Percentiles rank a stretch among this genome's conserved stretches.
phyloP scores from a whole-genome alignment of 2,797 vertebrate species.

The Chiloscyllium punctatum region DNA sequence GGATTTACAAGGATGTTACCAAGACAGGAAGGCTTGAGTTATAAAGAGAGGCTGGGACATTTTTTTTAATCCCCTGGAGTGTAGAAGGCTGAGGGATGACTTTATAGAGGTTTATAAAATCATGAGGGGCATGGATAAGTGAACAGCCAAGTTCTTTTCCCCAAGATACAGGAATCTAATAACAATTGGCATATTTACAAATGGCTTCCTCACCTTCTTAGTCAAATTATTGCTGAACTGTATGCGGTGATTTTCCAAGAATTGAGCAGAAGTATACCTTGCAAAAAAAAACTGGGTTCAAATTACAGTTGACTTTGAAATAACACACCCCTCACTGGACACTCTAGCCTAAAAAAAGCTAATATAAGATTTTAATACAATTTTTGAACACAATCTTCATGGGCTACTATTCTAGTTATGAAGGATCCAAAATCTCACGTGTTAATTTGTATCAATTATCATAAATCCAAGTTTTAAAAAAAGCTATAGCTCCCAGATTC shows the following conservation, averaged over 20 bases:
- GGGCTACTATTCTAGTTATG: neutral
- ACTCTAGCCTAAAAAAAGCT: neutral
- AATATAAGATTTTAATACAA: neutral
- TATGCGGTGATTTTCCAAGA: too few relatives aligned
- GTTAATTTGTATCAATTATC: neutral
- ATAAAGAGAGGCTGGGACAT: too few relatives aligned
- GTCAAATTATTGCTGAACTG: neutral
- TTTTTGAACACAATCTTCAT: neutral
- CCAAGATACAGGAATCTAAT: too few relatives aligned
- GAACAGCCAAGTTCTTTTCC: too few relatives aligned
- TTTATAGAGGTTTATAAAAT: too few relatives aligned
- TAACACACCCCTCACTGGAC: neutral
- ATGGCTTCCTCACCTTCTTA: neutral
- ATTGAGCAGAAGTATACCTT: neutral
- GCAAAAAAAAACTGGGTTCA: neutral
- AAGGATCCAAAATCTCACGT: neutral
- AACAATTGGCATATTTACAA: too few relatives aligned
- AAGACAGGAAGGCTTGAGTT: too few relatives aligned
- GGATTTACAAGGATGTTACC: too few relatives aligned
- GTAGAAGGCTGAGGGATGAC: too few relatives aligned
- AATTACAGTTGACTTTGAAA: neutral
- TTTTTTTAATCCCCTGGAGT: too few relatives aligned
- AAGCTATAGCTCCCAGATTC: neutral
- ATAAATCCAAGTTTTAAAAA: neutral
- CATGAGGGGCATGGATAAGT: too few relatives aligned